These are phyloP conservation scores for Allolobophora icterica DNA, from an alignment of 2,888 invertebrate species.

Conservation along the genomic window DNA sequence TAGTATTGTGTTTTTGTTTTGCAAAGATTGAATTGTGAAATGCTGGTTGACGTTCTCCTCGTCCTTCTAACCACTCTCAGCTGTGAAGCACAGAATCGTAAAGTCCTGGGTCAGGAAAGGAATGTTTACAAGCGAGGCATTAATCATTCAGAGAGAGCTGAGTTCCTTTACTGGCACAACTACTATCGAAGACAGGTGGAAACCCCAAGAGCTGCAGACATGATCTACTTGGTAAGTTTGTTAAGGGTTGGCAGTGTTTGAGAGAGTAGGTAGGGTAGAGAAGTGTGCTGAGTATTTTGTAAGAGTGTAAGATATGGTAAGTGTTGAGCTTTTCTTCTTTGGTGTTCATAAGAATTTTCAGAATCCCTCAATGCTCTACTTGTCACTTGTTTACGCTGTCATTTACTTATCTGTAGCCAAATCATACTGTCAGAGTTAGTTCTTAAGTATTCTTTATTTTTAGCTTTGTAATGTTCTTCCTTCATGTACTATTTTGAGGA, in stretches of 20 bases:
- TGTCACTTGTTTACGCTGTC: too few species aligned
- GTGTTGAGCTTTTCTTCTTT: too few species aligned
- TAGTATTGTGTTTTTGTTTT: not conserved
- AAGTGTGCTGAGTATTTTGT: not conserved
- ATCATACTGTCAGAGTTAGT: too few species aligned
- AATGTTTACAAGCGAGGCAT: not conserved
- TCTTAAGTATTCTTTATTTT: too few species aligned
- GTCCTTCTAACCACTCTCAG: not conserved
- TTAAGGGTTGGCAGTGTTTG: not conserved
- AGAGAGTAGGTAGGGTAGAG: not conserved
- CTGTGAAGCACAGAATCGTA: not conserved
- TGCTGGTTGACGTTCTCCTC: not conserved
- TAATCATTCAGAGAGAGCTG: not conserved
- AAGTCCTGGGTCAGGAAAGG: not conserved
- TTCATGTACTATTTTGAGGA: too few species aligned
- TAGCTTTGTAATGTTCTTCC: too few species aligned
- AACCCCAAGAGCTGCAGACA: not conserved
- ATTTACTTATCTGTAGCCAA: too few species aligned
- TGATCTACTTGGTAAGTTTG: not conserved
- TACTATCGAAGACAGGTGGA: conserved; percentile 11
- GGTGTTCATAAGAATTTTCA: too few species aligned
- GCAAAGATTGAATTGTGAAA: not conserved
- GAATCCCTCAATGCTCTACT: too few species aligned
- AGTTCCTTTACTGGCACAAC: conserved; percentile 6
- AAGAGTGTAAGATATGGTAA: not conserved